Evolutionary conservation across 2,113 vertebrate species (phyloP).

Genomic region (Petrocephalus microphthalmus): DNA sequence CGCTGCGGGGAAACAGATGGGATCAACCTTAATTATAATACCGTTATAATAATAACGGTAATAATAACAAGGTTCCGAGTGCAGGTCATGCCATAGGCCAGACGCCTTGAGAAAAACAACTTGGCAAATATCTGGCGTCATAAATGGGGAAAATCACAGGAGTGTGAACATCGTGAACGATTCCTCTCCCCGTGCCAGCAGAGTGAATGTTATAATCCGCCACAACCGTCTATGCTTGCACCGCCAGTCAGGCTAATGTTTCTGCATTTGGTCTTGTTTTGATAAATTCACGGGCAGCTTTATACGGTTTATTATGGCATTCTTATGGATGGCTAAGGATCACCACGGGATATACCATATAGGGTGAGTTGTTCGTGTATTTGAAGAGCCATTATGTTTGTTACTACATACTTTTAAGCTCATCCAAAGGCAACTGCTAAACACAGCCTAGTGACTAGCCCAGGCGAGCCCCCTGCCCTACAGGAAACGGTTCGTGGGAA

Average conservation of each 20-base stretch:
- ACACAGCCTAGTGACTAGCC: neutral
- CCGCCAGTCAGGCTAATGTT: neutral
- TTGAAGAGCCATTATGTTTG: neutral
- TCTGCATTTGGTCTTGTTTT: neutral
- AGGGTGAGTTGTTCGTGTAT: neutral
- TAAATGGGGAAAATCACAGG: neutral
- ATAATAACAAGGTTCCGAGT: neutral
- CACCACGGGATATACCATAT: neutral
- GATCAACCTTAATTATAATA: neutral
- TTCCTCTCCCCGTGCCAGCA: neutral
- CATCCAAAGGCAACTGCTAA: neutral
- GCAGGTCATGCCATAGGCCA: neutral
- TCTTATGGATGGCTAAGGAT: neutral
- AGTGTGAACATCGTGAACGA: neutral
- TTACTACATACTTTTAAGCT: neutral
- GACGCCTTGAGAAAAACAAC: neutral
- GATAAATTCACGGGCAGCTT: neutral
- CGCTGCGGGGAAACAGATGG: neutral
- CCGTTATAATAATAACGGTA: neutral
- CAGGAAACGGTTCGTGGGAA: slow-evolving; percentile 12
- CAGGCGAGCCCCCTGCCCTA: neutral
- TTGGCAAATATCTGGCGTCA: neutral
- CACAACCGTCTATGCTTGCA: neutral
- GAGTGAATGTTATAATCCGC: neutral
- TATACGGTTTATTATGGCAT: neutral